phyloP scores from a whole-genome alignment of 2,797 vertebrate genomes.

The Gymnopithys bicolor region DNA sequence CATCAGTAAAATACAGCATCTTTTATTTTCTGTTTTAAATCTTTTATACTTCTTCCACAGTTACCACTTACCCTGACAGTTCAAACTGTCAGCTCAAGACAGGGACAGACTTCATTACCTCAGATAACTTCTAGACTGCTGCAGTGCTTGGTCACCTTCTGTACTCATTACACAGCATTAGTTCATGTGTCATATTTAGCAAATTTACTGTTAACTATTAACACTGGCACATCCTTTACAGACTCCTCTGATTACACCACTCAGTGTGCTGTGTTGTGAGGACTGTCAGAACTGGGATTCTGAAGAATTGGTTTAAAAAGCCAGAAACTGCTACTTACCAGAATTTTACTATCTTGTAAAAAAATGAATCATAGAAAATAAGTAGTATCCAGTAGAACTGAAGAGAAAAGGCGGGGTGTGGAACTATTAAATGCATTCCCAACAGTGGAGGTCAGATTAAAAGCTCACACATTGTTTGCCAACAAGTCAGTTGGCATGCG shows the following conservation, averaged over 20 bases:
- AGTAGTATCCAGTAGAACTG: not conserved
- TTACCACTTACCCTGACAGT: not conserved
- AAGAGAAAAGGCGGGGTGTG: not conserved
- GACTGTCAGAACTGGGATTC: not conserved
- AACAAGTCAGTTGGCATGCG: not conserved
- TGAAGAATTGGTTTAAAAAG: not conserved
- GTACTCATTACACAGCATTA: not conserved
- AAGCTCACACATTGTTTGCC: not conserved
- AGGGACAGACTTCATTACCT: not conserved
- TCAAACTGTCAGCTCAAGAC: not conserved
- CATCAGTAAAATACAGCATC: not conserved
- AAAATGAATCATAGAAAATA: not conserved
- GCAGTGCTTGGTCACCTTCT: not conserved
- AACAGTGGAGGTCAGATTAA: not conserved
- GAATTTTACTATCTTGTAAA: not conserved
- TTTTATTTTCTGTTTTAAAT: not conserved
- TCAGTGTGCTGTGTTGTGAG: not conserved
- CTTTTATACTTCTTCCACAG: not conserved
- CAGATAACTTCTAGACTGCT: not conserved
- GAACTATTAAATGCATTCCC: not conserved
- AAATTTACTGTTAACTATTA: not conserved
- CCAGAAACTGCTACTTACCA: not conserved
- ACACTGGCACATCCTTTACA: not conserved
- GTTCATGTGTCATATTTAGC: not conserved
- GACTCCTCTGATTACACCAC: not conserved